phyloP scores from a whole-genome alignment of 2,888 invertebrate genomes.

The Volucella inanis region DNA sequence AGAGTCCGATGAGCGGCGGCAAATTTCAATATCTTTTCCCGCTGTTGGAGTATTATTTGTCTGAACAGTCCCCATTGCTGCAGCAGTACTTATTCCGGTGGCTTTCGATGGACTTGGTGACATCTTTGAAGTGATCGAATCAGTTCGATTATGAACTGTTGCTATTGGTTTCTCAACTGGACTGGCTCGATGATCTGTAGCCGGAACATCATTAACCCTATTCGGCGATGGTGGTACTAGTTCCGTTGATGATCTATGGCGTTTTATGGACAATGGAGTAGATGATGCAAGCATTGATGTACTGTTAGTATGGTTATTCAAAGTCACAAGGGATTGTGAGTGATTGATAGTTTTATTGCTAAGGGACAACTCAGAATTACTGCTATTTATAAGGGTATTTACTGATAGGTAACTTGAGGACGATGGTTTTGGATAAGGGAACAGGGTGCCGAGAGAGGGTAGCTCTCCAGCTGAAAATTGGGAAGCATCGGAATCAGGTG shows the following conservation, averaged over 20 bases:
- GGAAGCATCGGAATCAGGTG: conserved; percentile 80
- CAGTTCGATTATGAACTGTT: conserved; percentile 44
- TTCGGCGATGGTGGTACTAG: conserved; percentile 76
- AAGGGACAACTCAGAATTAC: conserved; percentile 55
- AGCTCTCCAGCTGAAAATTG: conserved; percentile 65
- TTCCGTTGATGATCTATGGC: conserved; percentile 80
- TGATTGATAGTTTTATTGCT: conserved; percentile 76
- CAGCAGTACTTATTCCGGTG: conserved; percentile 44
- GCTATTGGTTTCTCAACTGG: conserved; percentile 51
- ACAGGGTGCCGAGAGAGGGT: conserved; percentile 22
- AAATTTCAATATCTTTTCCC: conserved; percentile 84
- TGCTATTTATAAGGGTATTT: conserved; percentile 33
- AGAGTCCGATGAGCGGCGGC: conserved; percentile 95
- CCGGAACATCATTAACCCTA: conserved; percentile 79
- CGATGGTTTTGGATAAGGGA: conserved; percentile 27
- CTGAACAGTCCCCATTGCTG: conserved; percentile 74
- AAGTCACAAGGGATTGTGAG: conserved; percentile 73
- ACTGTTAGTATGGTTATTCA: conserved; percentile 79
- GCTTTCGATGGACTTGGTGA: conserved; percentile 85
- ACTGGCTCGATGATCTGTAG: conserved; percentile 61
- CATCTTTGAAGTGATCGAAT: conserved; percentile 81
- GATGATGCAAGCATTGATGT: conserved; percentile 83
- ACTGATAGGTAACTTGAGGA: conserved; percentile 34
- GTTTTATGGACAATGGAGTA: conserved; percentile 80
- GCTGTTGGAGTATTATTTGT: conserved; percentile 78